phyloP scores from a whole-genome alignment of 2,888 invertebrate species.

The Allygus modestus region DNA sequence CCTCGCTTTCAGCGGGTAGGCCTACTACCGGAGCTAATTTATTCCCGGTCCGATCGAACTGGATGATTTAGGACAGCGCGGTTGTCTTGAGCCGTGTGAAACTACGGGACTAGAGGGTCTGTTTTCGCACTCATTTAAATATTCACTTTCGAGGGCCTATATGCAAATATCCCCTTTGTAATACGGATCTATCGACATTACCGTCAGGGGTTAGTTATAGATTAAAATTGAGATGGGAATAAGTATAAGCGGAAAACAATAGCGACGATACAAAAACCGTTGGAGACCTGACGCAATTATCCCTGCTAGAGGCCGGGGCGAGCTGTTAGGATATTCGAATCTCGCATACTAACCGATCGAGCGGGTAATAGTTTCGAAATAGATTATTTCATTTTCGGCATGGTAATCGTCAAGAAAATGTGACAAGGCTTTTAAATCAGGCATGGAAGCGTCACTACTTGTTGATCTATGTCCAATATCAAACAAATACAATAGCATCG shows the following conservation, averaged over 20 bases:
- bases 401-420: too few species aligned
- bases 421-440: too few species aligned
- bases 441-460: too few species aligned
- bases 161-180: constrained; percentile 48
- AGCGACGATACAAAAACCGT: constrained; percentile 9
- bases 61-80: constrained; percentile 44
- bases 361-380: too few species aligned
- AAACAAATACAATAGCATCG: too few species aligned
- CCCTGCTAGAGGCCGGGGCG: neutral
- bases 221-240: constrained; percentile 38
- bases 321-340: too few species aligned
- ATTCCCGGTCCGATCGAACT: constrained; percentile 47
- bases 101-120: constrained; percentile 5
- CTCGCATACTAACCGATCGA: too few species aligned
- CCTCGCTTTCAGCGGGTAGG: neutral
- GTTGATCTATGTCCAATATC: too few species aligned
- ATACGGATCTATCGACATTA: constrained; percentile 28
- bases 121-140: constrained; percentile 37
- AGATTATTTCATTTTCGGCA: too few species aligned
- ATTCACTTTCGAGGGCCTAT: constrained; percentile 48
- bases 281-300: neutral
- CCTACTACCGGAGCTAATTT: neutral
- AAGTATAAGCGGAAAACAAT: constrained; percentile 41
- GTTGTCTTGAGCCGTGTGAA: constrained; percentile 42
- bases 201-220: constrained; percentile 43